These are phyloP conservation scores for Grus americana DNA, from an alignment of 2,113 vertebrate species.

Conservation along the genomic window DNA sequence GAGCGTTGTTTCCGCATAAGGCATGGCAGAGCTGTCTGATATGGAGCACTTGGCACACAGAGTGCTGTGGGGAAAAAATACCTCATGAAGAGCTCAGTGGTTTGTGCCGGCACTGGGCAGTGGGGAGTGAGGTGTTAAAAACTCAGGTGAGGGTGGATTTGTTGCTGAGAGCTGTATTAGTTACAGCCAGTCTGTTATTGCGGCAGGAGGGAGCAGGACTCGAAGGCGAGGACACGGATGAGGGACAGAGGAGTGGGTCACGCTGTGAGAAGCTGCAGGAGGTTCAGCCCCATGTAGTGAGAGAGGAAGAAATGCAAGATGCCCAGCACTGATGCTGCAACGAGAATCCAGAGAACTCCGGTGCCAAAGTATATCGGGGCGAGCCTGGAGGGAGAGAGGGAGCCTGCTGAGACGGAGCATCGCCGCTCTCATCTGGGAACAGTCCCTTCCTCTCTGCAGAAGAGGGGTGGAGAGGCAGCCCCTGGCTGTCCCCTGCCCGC, in stretches of 20 bases:
- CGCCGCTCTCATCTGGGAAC: fast-evolving
- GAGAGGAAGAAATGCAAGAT: conserved; percentile 61
- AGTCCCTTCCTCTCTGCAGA: background rate
- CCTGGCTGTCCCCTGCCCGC: background rate
- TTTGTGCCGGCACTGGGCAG: background rate
- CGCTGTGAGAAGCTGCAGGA: background rate
- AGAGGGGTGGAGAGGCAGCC: background rate
- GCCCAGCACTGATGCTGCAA: conserved; percentile 47
- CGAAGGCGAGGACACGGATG: fast-evolving
- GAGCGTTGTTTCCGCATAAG: background rate
- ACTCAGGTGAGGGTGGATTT: background rate
- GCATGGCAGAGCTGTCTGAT: background rate
- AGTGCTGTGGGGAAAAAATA: background rate
- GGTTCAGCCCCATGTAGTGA: conserved; percentile 63
- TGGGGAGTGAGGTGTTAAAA: background rate
- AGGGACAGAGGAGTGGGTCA: background rate
- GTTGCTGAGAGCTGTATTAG: background rate
- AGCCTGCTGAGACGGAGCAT: background rate
- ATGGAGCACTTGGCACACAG: background rate
- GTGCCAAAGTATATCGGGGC: conserved; percentile 68
- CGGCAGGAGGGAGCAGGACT: background rate
- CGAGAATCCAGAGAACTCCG: conserved; percentile 74
- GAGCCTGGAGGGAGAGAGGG: conserved; percentile 60
- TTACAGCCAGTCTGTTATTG: background rate
- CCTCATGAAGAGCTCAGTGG: background rate